Base-by-base conservation (phyloP, 2,888 invertebrate genomes). In the Xanthorhoe spadicearia region DNA sequence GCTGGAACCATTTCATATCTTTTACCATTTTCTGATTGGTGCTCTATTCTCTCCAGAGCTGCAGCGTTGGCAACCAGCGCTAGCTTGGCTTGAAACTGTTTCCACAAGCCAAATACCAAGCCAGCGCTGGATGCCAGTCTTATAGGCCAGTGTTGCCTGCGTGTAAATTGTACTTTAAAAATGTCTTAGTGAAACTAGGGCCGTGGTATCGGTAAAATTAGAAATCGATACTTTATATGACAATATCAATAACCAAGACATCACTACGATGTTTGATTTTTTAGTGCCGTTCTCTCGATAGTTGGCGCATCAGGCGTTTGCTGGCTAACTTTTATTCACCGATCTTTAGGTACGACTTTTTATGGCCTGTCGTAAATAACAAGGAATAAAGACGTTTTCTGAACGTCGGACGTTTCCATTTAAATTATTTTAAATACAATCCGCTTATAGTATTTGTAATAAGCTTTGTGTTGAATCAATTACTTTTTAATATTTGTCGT, bases 341-440 rank as follows among this genome's bases (percentile, higher is more conserved):
- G 87, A 86, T 87, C 87, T 86, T 90, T 86, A 88, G 85, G 86
- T 89, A 85, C 83, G 76, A 73, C 77, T 84, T 80, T 92, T 92
- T 92, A 92, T 85, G 75, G 85, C 82, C 76, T 68, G 69, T 79
- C 88, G 85, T 92, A 92, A 92, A 92, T 90, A 72, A 74, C 76
- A 77, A 80, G 78, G 86, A 83, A 92, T 92, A 91, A 90, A 92
- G 92, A 90, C 87, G 89, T 92, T 90, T 87, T 87, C 86, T 90
- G 83, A 83, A 83, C 83, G 78, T 73, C 78, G 75, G 85, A 87
- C 85, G 83, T 86, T 90, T 88, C 85, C 86, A 89, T 90, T 90
- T 88, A 87, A 89, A 88, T 89, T 87, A 87, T 87, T 86, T 88
- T 86, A 88, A 83, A 88, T 87, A 85, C 83, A 80, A 80, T 77